Percentiles rank a stretch among this genome's conserved stretches.
These are phyloP conservation scores for Diplolepis rosae DNA, from an alignment of 2,888 invertebrate species.

Conservation along the genomic window DNA sequence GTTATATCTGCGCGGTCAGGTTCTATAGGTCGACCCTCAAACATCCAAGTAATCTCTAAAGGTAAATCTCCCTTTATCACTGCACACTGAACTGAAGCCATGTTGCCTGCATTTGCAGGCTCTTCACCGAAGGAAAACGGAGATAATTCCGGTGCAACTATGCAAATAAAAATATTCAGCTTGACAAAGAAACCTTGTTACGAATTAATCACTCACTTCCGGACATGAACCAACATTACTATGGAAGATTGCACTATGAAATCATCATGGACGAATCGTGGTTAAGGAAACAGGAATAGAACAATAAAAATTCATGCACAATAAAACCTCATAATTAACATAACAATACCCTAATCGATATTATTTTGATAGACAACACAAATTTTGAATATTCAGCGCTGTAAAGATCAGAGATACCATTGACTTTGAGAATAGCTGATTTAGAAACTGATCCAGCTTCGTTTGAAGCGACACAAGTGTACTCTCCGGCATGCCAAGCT, in stretches of 20 bases:
- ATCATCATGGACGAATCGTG: not conserved
- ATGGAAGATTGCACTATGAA: not conserved
- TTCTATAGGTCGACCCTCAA: conserved; percentile 79
- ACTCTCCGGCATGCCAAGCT: conserved; percentile 77
- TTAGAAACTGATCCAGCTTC: conserved; percentile 80
- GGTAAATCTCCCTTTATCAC: conserved; percentile 88
- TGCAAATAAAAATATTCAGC: not conserved
- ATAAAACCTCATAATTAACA: not conserved
- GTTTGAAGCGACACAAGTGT: conserved; percentile 77
- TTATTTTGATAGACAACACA: not conserved
- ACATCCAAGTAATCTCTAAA: conserved; percentile 84
- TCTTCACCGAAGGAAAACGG: conserved; percentile 82
- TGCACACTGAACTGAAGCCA: conserved; percentile 83
- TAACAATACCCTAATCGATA: not conserved
- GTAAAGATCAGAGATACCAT: conserved; percentile 76
- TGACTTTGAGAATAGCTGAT: conserved; percentile 81
- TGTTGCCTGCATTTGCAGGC: conserved; percentile 85
- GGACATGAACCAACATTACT: not conserved
- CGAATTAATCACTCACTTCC: not conserved
- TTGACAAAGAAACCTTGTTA: not conserved
- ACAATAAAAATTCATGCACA: not conserved
- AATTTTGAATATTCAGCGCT: not conserved
- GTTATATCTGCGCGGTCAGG: conserved; percentile 70
- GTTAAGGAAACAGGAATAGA: not conserved
- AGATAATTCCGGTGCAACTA: conserved; percentile 84